A percentile compares a stretch with the other conserved stretches of the same genome.
Evolutionary conservation across 2,888 invertebrate genomes (phyloP).

Genomic region (Adelphocoris suturalis): DNA sequence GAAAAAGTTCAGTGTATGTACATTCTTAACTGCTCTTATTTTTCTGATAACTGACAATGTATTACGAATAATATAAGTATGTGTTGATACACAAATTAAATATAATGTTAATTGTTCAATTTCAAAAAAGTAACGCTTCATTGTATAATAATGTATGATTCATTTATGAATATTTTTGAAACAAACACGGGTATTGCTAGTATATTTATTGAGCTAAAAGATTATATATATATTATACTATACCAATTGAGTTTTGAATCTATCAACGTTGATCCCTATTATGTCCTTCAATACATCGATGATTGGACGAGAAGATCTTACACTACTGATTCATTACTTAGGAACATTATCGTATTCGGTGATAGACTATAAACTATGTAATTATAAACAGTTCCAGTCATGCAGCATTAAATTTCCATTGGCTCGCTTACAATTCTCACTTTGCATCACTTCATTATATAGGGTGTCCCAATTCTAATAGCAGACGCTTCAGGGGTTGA

Average conservation of each 20-base stretch:
- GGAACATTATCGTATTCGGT: too few species aligned
- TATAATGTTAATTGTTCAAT: slow-evolving; percentile 28
- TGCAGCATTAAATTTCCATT: too few species aligned
- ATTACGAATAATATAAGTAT: not conserved
- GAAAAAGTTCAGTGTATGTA: not conserved
- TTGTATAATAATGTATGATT: slow-evolving; percentile 64
- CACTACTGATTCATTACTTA: too few species aligned
- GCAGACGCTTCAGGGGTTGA: too few species aligned
- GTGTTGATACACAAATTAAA: not conserved
- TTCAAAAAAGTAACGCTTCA: slow-evolving; percentile 31
- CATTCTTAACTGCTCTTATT: slow-evolving; percentile 2
- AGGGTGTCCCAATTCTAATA: too few species aligned
- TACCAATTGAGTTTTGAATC: not conserved
- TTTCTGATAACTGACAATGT: not conserved
- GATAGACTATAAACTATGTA: too few species aligned
- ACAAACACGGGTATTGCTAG: slow-evolving; percentile 68
- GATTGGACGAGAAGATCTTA: too few species aligned
- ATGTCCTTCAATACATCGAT: too few species aligned
- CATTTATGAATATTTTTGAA: slow-evolving; percentile 67
- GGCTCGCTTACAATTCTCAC: too few species aligned
- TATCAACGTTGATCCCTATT: not conserved
- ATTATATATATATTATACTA: slow-evolving; percentile 58
- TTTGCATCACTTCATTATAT: too few species aligned
- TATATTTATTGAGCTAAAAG: slow-evolving; percentile 64
- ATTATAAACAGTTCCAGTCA: too few species aligned